Evolutionary conservation across 2,888 invertebrate genomes (phyloP).

Genomic region (Dascillus cervinus): DNA sequence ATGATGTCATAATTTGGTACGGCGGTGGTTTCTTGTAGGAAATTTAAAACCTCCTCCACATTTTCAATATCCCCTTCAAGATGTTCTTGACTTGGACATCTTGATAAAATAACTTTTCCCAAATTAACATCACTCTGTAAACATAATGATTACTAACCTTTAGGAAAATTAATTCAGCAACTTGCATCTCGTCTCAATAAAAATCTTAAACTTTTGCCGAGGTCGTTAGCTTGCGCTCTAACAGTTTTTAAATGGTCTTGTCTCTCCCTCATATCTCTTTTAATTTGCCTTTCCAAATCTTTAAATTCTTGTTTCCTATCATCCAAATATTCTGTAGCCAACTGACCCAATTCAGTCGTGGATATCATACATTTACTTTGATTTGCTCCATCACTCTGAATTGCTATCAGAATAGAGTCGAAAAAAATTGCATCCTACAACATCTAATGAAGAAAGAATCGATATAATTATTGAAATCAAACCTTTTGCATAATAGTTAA

Average conservation of each 20-base stretch:
- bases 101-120: conserved; percentile 23
- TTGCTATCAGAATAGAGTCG: conserved; percentile 51
- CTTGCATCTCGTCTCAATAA: conserved; percentile 43
- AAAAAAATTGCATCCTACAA: conserved; percentile 57
- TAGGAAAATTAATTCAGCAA: conserved; percentile 2
- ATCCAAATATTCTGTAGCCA: conserved; percentile 59
- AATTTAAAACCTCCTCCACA: conserved; percentile 39
- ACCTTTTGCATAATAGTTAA: conserved; percentile 57
- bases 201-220: conserved; percentile 40
- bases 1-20: conserved; percentile 42
- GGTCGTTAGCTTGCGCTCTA: conserved; percentile 37
- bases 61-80: conserved; percentile 35
- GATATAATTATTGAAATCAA: background rate
- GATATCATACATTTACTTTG: conserved; percentile 57
- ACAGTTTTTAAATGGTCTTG: conserved; percentile 49
- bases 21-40: conserved; percentile 37
- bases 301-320: conserved; percentile 55
- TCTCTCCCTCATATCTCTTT: conserved; percentile 55
- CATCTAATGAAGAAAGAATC: conserved; percentile 2
- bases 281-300: conserved; percentile 51
- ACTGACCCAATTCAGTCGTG: conserved; percentile 58
- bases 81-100: conserved; percentile 26
- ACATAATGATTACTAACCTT: conserved; percentile 1
- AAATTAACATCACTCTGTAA: conserved; percentile 33
- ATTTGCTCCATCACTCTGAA: conserved; percentile 50